Base-by-base conservation (phyloP, 2,797 vertebrate genomes). In the Eptatretus atami region DNA sequence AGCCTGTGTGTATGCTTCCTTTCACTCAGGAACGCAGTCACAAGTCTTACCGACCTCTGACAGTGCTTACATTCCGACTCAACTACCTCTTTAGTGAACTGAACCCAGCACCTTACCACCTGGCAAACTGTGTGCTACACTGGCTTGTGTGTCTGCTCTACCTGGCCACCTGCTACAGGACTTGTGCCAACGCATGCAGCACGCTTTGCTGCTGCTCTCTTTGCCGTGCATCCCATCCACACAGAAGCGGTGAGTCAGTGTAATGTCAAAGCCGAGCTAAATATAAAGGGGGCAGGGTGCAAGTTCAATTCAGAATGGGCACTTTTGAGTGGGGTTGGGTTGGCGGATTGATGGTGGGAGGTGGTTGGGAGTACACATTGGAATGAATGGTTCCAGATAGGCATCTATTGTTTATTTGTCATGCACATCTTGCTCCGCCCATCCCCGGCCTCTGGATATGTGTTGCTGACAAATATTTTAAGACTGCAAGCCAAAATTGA, bases 31-130 rank as follows among this genome's bases (percentile, higher is more conserved):
- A 98, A 70, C 79, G 88, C 68, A 98, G 92, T 72, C 92, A 98
- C 71, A 98, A 98, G 70, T 98, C 92, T 6, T 98, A 96, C 13
- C 77, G 92, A 54, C 92, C 92, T 1, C 73, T 98, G 69, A 98
- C 92, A 2, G 92, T 98, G 11, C 75, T 98, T 70, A 98, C 92
- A 0, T 98, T 98, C 71, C 81, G 90, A 44, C 73, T 96, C 69
- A 98, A 98, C 77, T 98, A 96, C 73, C 69, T 90, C 69, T 79
- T 93, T 73, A 88, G 81, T 9, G 84, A 93, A 69, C 76, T 98
- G 68, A 87, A 77, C 61, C 79, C 90, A 1, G 75, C 80, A 61
- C 92, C 83, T n/a, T 98, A 98, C 72, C 92, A 96, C 69, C 77
- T 96, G 63, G 70, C 94, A 15, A 98, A 98, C 52, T 72, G 83